Evolutionary conservation across 2,113 vertebrate species (phyloP), one percentile per base, ranked within the genome.

Genomic region (Willisornis vidua): DNA sequence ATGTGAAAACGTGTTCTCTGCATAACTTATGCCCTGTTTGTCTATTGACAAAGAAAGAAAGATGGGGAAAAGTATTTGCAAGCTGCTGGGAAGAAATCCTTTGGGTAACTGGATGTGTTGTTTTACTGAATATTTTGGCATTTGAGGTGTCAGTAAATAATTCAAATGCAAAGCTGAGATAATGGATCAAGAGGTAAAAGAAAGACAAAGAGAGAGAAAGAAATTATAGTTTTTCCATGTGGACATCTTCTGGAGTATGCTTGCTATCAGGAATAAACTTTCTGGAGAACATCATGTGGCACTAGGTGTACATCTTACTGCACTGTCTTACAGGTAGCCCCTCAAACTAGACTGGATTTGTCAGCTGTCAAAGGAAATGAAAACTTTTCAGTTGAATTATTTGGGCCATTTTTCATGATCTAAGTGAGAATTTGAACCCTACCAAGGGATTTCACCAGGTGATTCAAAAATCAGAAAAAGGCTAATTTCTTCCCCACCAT

Each of bases 401-500:
- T 81, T 14, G 1, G 43, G 8, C 8, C 31, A 43, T 62, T 93
- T 85, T 67, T 33, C 7, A 10, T 41, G 0, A 23, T 26, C 7
- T 41, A 63, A 51, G 26, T 48, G 17, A 72, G 33, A 78, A 89
- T 55, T 81, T 67, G 67, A 88, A 31, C 5, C 13, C 8, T 43
- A 4, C 7, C 49, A 33, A 35, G 4, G 5, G 22, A 61, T 71
- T 86, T 54, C 25, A 37, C 4, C 4, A 14, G 5, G 10, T 51
- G 22, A 74, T 35, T 65, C 0, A 68, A 78, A 83, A 78, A 66
- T 28, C 18, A 35, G 18, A 31, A 72, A 46, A 58, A 66, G 4
- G 8, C 12, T 28, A 19, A 7, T 14, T 9, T 6, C 3, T 20
- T 10, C 2, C 12, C 12, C 9, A 7, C 10, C 5, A 11, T 58